Evolutionary conservation across 1,140 invertebrate genomes (phyloP).

Genomic region (Drosophila guanche): DNA sequence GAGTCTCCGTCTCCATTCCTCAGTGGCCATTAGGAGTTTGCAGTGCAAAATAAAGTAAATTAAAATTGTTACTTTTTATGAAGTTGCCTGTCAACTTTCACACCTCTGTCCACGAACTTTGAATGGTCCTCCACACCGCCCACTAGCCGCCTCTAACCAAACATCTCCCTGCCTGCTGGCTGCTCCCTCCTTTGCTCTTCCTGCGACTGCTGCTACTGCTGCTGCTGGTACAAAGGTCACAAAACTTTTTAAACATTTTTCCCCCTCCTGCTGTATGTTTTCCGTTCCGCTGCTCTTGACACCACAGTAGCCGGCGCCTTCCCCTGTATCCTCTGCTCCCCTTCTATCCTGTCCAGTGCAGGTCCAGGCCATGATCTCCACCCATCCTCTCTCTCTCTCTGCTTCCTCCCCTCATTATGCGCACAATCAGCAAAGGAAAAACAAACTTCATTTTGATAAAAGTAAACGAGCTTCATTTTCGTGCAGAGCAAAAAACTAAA

Average conservation of each 20-base stretch:
- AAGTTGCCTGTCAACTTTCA: constrained; percentile 68
- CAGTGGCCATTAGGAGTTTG: constrained; percentile 5
- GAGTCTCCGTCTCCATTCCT: too few species aligned
- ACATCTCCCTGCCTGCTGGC: not conserved
- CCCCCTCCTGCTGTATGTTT: not conserved
- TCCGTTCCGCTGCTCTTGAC: too few species aligned
- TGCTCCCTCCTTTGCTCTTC: not conserved
- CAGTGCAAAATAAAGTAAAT: constrained; percentile 65
- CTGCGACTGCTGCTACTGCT: not conserved
- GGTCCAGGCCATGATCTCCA: constrained; percentile 23
- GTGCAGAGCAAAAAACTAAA: constrained; percentile 48
- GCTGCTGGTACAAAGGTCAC: constrained; percentile 53
- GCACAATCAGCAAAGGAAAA: constrained; percentile 48
- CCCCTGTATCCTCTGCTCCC: too few species aligned
- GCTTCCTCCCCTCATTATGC: constrained; percentile 44
- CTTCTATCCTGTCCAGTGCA: constrained; percentile 17
- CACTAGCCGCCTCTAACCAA: not conserved
- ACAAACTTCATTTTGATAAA: constrained; percentile 69
- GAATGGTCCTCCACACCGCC: constrained; percentile 32
- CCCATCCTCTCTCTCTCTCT: not conserved
- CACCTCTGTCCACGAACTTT: constrained; percentile 57
- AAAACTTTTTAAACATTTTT: constrained; percentile 55
- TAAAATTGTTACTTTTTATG: constrained; percentile 56
- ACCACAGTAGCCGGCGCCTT: not conserved
- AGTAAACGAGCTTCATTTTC: constrained; percentile 65